Conservation (phyloP, 2,113 vertebrate genomes). For the Heterochromis multidens region DNA sequence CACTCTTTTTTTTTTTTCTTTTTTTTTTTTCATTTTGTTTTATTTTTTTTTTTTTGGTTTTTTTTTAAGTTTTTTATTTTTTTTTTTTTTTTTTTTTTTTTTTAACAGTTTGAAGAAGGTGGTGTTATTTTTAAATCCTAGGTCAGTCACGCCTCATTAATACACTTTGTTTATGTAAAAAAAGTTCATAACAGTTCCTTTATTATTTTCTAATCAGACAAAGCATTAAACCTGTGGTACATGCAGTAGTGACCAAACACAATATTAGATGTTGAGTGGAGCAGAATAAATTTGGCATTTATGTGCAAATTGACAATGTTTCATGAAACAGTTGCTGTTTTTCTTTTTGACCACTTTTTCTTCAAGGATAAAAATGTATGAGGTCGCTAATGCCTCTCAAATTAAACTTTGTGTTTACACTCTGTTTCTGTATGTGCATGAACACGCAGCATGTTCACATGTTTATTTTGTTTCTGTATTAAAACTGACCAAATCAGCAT, state of each 20-base stretch:
- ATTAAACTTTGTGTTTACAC: constrained; percentile 23
- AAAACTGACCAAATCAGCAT: neutral
- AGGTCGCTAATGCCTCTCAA: neutral
- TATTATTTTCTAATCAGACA: constrained; percentile 19
- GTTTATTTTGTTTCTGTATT: neutral
- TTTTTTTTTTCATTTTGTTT: neutral
- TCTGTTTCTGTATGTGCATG: neutral
- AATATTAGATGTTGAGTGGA: neutral
- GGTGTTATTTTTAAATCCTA: neutral
- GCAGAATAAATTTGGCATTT: neutral
- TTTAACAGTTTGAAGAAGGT: neutral
- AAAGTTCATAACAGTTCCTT: neutral
- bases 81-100: neutral
- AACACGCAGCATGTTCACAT: neutral
- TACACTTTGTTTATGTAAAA: neutral
- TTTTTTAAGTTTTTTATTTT: too few species aligned
- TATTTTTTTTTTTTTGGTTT: neutral
- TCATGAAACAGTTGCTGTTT: neutral
- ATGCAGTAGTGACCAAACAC: constrained; percentile 9
- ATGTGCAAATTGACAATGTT: neutral
- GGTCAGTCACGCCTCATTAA: neutral
- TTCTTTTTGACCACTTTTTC: constrained; percentile 16
- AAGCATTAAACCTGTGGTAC: neutral
- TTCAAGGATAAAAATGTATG: neutral
- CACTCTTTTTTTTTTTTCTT: accelerated